phyloP scores from a whole-genome alignment of 2,113 vertebrate genomes.

The Mionectes macconnelli region DNA sequence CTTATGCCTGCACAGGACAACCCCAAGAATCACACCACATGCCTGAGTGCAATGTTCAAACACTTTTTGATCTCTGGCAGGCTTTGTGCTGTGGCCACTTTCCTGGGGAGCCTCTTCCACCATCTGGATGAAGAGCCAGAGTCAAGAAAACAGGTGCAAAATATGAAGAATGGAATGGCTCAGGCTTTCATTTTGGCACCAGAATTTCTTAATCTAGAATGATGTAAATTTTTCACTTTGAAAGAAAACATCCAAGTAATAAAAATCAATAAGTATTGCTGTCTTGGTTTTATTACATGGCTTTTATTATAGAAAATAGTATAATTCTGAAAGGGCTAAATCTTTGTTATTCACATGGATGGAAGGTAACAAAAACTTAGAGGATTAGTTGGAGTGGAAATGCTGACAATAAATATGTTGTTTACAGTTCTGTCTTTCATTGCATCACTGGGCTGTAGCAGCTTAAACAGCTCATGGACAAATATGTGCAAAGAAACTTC shows the following conservation, averaged over 20 bases:
- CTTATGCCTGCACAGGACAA: neutral
- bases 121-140: neutral
- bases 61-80: neutral
- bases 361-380: neutral
- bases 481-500: neutral
- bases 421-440: conserved; percentile 9
- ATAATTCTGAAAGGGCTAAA: neutral
- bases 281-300: neutral
- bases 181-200: neutral
- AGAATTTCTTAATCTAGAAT: neutral
- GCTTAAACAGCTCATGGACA: neutral
- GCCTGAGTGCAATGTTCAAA: neutral
- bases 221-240: neutral
- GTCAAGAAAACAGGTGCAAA: neutral
- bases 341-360: neutral
- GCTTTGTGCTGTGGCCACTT: neutral
- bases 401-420: neutral
- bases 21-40: neutral
- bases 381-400: neutral
- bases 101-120: neutral
- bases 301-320: neutral
- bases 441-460: neutral
- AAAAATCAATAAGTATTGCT: neutral
- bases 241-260: neutral
- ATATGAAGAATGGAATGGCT: neutral